Percentiles rank a stretch among this genome's conserved stretches.
Conservation (phyloP, 2,113 vertebrate genomes). For the Cephalopholis sonnerati region DNA sequence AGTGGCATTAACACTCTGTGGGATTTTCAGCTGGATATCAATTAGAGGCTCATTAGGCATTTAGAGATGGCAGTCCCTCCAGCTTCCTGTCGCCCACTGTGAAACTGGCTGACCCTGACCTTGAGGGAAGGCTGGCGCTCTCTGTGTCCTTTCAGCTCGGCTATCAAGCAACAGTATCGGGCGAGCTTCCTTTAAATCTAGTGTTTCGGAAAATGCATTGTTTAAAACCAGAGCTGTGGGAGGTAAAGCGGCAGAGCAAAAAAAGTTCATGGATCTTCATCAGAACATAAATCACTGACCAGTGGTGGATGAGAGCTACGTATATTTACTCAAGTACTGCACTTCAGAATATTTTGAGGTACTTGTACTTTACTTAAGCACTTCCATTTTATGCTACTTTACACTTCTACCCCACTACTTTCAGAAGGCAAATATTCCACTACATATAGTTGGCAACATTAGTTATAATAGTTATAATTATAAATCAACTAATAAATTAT, state of each 20-base stretch:
- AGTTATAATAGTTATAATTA: no score
- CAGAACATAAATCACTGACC: background rate
- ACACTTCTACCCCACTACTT: no score
- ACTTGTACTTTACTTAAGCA: background rate
- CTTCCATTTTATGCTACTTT: background rate
- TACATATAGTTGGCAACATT: no score
- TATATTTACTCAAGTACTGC: background rate
- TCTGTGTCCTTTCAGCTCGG: background rate
- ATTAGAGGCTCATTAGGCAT: conserved; percentile 80
- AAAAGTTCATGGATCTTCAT: background rate
- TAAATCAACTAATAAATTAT: no score
- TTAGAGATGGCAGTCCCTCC: conserved; percentile 57
- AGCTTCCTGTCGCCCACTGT: conserved; percentile 66
- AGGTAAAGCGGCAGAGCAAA: background rate
- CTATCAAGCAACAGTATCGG: background rate
- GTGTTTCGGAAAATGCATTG: background rate
- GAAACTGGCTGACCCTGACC: conserved; percentile 67
- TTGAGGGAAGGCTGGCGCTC: conserved; percentile 35
- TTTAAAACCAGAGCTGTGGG: background rate
- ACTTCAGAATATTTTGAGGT: no score
- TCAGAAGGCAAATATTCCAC: background rate
- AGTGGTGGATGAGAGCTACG: background rate
- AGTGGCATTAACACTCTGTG: conserved; percentile 65
- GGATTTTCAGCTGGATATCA: conserved; percentile 79
- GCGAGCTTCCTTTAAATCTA: conserved; percentile 1